Evolutionary conservation across 2,113 vertebrate genomes (phyloP).

Genomic region (Axis porcinus): DNA sequence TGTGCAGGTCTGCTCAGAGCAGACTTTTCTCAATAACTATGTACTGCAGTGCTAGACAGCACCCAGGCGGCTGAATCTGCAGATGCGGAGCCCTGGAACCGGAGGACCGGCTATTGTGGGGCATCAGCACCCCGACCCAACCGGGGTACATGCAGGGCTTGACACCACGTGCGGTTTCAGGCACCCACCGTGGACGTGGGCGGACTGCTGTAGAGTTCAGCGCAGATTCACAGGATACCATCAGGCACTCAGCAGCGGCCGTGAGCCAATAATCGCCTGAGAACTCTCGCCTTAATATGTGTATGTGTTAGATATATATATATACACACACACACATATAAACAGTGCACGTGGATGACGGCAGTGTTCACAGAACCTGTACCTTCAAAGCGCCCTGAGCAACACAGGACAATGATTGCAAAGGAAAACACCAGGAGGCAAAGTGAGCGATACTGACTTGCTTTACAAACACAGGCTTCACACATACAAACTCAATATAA

Average conservation of each 20-base stretch:
- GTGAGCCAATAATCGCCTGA: neutral
- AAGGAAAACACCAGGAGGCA: neutral
- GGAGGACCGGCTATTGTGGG: neutral
- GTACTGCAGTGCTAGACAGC: neutral
- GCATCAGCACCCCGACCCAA: rapidly evolving
- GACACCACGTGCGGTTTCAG: rapidly evolving
- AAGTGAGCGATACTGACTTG: neutral
- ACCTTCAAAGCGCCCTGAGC: neutral
- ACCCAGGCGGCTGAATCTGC: neutral
- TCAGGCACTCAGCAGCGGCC: neutral
- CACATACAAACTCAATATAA: neutral
- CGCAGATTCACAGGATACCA: neutral
- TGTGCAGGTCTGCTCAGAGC: neutral
- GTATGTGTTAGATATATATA: no score
- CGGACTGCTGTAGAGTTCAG: neutral
- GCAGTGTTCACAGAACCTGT: neutral
- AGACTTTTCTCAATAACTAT: rapidly evolving
- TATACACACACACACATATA: no score
- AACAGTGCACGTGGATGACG: no score
- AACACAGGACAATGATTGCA: neutral
- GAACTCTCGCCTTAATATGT: neutral
- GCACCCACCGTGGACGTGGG: neutral
- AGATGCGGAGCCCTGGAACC: neutral
- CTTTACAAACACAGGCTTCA: neutral
- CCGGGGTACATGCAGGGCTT: neutral